phyloP scores from a whole-genome alignment of 2,888 invertebrate genomes.

The Melanostoma scalare region DNA sequence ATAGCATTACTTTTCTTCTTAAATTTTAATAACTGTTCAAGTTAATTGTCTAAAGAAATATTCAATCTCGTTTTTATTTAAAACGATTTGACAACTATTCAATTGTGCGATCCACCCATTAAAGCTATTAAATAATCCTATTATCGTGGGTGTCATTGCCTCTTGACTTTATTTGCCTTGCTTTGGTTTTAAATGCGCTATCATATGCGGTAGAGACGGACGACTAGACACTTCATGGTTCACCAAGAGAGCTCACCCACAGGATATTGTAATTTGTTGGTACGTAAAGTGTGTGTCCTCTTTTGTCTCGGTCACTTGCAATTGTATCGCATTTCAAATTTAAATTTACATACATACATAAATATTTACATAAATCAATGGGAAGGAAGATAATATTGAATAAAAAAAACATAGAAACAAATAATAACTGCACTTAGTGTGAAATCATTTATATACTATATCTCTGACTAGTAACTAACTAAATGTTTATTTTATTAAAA shows the following conservation, averaged over 20 bases:
- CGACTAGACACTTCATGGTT: not conserved
- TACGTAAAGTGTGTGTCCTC: not conserved
- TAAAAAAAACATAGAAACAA: too few relatives aligned
- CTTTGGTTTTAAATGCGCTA: slow-evolving; percentile 3
- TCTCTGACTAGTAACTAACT: too few relatives aligned
- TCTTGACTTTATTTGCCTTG: slow-evolving; percentile 21
- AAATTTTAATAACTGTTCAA: not conserved
- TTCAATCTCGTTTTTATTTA: slow-evolving; percentile 2
- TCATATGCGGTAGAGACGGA: too few relatives aligned
- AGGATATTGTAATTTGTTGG: slow-evolving; percentile 12
- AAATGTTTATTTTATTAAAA: too few relatives aligned
- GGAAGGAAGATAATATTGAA: too few relatives aligned
- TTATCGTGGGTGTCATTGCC: slow-evolving; percentile 29
- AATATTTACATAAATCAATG: too few relatives aligned
- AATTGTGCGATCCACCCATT: slow-evolving; percentile 4
- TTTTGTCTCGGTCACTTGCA: too few relatives aligned
- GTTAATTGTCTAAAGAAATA: not conserved
- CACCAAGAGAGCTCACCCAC: not conserved
- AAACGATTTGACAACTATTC: slow-evolving; percentile 14
- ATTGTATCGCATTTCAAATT: too few relatives aligned
- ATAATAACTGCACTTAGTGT: too few relatives aligned
- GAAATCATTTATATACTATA: too few relatives aligned
- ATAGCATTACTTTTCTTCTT: not conserved
- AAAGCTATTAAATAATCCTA: slow-evolving; percentile 33
- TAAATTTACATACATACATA: too few relatives aligned